These are phyloP conservation scores for Beris chalybata DNA, from an alignment of 2,888 invertebrate genomes.

Conservation along the genomic window DNA sequence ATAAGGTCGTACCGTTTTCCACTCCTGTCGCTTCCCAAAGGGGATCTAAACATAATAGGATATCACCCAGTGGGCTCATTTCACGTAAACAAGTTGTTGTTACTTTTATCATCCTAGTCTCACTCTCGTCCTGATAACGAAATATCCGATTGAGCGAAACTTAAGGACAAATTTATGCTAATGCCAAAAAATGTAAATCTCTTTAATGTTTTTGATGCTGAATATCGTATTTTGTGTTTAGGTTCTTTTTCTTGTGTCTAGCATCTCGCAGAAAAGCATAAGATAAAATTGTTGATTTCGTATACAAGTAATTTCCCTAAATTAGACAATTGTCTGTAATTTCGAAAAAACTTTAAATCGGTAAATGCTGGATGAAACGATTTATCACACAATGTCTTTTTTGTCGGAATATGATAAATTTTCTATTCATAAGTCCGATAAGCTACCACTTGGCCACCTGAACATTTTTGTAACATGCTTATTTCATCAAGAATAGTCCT, in stretches of 20 bases:
- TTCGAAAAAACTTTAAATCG: no score
- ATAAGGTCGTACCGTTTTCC: slow-evolving; percentile 2
- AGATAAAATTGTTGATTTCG: neutral
- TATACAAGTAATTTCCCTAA: no score
- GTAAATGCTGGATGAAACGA: no score
- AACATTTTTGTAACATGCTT: no score
- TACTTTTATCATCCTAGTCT: slow-evolving; percentile 8
- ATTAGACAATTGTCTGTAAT: no score
- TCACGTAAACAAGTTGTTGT: slow-evolving; percentile 27
- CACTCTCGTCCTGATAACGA: slow-evolving; percentile 11
- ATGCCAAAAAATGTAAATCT: slow-evolving; percentile 21
- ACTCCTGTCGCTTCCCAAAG: slow-evolving; percentile 11
- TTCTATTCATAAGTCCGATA: no score
- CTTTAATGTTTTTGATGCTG: neutral
- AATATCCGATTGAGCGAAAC: slow-evolving; percentile 22
- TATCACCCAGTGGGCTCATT: slow-evolving; percentile 28
- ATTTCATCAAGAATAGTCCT: no score
- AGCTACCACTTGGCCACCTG: no score
- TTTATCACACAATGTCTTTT: no score
- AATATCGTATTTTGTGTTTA: no score
- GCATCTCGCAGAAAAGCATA: neutral
- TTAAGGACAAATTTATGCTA: slow-evolving; percentile 29
- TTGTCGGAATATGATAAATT: no score
- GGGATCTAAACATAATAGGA: slow-evolving; percentile 28
- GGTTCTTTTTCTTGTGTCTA: no score